Percentiles rank a stretch among this genome's conserved stretches.
These are phyloP conservation scores for Macquaria australasica DNA, from an alignment of 2,113 vertebrate species.

Conservation along the genomic window DNA sequence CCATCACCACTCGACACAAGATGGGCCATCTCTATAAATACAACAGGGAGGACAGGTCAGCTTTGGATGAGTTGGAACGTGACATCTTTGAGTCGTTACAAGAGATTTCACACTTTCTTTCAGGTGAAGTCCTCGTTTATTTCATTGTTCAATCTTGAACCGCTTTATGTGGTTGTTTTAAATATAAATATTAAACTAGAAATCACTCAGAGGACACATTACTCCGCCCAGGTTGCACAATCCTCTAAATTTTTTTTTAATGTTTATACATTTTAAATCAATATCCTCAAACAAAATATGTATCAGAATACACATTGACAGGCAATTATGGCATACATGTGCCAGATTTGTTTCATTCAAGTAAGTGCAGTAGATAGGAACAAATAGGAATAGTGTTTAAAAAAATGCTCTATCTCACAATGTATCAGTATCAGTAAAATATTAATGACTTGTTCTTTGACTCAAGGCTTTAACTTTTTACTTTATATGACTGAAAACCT, in stretches of 20 bases:
- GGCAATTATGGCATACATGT: not conserved
- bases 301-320: not conserved
- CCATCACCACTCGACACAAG: conserved; percentile 93
- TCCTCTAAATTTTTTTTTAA: not conserved
- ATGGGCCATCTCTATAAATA: conserved; percentile 89
- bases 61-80: not conserved
- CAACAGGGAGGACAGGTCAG: conserved; percentile 13
- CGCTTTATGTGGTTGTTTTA: not conserved
- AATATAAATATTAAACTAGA: not conserved
- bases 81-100: too few relatives aligned
- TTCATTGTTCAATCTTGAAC: not conserved
- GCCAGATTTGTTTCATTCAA: not conserved
- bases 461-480: not conserved
- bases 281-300: not conserved
- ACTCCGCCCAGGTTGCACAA: not conserved
- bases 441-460: not conserved
- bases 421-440: not conserved
- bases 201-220: not conserved
- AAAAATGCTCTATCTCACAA: not conserved
- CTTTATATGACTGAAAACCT: not conserved
- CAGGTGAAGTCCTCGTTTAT: not conserved
- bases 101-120: not conserved
- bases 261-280: not conserved
- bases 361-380: not conserved
- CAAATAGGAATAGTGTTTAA: too few relatives aligned